These are phyloP conservation scores for Megamerina dolium DNA, from an alignment of 2,888 invertebrate species.

Conservation along the genomic window DNA sequence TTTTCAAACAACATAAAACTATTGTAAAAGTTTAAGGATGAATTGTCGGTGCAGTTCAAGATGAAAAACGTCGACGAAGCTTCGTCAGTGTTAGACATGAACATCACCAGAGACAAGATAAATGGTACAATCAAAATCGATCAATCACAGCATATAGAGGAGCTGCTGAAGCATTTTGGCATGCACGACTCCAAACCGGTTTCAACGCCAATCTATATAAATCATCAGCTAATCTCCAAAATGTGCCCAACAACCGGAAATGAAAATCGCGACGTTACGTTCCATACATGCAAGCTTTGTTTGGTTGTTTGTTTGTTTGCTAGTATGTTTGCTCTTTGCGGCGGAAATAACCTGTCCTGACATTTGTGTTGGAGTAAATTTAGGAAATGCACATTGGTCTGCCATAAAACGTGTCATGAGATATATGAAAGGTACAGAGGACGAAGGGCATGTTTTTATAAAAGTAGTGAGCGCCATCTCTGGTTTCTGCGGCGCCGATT, in stretches of 20 bases:
- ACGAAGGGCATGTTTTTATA: slow-evolving; percentile 7
- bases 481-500: slow-evolving; percentile 14
- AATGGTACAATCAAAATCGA: slow-evolving; percentile 14
- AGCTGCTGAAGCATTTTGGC: slow-evolving; percentile 12
- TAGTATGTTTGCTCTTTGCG: slow-evolving; percentile 16
- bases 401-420: slow-evolving; percentile 13
- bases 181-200: slow-evolving; percentile 13
- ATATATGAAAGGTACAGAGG: slow-evolving; percentile 10
- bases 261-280: slow-evolving; percentile 5
- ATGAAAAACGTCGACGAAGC: slow-evolving; percentile 8
- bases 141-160: slow-evolving; percentile 16
- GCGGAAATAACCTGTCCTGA: slow-evolving; percentile 17
- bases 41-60: slow-evolving; percentile 5
- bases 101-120: slow-evolving; percentile 2
- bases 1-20: slow-evolving; percentile 5
- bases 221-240: slow-evolving; percentile 12
- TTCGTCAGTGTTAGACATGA: slow-evolving; percentile 9
- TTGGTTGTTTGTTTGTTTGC: no score
- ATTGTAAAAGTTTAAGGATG: slow-evolving; percentile 1
- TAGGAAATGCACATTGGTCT: slow-evolving; percentile 8
- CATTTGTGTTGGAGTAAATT: slow-evolving; percentile 14
- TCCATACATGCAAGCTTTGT: slow-evolving; percentile 17
- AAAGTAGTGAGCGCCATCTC: slow-evolving; percentile 1
- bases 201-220: slow-evolving; percentile 8
- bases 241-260: slow-evolving; percentile 16